Conservation (phyloP, 2,888 invertebrate species). For the Drosophila rellima region DNA sequence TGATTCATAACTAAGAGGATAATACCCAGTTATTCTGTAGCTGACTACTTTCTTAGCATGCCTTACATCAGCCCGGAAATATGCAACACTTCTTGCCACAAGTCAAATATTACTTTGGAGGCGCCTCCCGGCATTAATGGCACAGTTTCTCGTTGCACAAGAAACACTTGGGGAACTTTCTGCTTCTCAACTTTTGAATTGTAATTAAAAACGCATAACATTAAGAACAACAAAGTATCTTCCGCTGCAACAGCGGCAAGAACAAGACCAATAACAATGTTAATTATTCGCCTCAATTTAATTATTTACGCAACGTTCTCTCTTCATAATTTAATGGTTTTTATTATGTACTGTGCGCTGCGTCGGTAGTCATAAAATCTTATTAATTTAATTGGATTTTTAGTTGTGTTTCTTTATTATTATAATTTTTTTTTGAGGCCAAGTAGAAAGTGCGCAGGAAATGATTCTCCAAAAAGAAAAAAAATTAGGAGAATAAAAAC, state of each 20-base stretch:
- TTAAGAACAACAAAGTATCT: conserved; percentile 55
- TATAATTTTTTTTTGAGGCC: conserved; percentile 16
- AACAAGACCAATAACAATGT: conserved; percentile 27
- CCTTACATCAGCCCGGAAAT: conserved; percentile 39
- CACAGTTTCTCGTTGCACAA: neutral
- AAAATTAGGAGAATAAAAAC: conserved; percentile 36
- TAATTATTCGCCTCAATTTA: conserved; percentile 34
- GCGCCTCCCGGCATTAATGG: neutral
- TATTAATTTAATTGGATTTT: conserved; percentile 73
- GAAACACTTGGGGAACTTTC: conserved; percentile 27
- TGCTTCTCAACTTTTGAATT: conserved; percentile 11
- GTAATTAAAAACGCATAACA: conserved; percentile 69
- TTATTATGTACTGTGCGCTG: conserved; percentile 57
- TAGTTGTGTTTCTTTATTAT: conserved; percentile 17
- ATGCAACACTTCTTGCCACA: conserved; percentile 39
- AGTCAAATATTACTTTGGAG: neutral
- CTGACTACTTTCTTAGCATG: neutral
- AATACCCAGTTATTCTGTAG: neutral
- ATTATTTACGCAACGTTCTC: conserved; percentile 63
- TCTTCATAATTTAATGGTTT: conserved; percentile 77
- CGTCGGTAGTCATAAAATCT: conserved; percentile 53
- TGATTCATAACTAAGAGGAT: neutral
- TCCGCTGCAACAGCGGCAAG: conserved; percentile 30
- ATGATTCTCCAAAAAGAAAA: conserved; percentile 46
- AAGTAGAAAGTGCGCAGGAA: conserved; percentile 66